Conservation (phyloP, 2,888 invertebrate species). For the Acanthosepion pharaonis region DNA sequence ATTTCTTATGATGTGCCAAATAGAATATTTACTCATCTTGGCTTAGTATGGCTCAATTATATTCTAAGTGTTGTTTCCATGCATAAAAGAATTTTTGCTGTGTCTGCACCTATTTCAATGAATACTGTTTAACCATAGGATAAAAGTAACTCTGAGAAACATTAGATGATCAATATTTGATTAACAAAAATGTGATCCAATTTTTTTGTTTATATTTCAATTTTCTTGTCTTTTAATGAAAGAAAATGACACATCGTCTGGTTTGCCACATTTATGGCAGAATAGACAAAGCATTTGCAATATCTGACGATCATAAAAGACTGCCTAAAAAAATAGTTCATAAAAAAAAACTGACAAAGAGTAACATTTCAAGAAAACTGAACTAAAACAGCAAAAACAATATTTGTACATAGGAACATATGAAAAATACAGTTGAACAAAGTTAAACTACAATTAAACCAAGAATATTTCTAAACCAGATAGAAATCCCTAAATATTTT, state of each 20-base stretch:
- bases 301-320: background rate
- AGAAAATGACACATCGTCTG: background rate
- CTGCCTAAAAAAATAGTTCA: background rate
- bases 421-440: background rate
- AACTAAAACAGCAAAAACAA: background rate
- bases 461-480: background rate
- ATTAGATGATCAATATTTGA: background rate
- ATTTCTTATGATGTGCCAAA: too few species aligned
- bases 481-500: background rate
- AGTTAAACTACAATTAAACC: slow-evolving; percentile 7
- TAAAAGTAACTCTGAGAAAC: too few species aligned
- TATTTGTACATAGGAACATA: slow-evolving; percentile 16
- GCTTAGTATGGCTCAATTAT: too few species aligned
- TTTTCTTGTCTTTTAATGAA: background rate
- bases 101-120: too few species aligned
- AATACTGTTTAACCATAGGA: too few species aligned
- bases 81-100: too few species aligned
- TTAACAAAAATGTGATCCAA: background rate
- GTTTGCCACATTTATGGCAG: background rate
- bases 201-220: background rate
- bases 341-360: background rate
- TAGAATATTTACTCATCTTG: too few species aligned
- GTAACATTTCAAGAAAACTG: background rate
- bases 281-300: background rate
- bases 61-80: too few species aligned